These are phyloP conservation scores for Gastrophysa polygoni DNA, from an alignment of 2,888 invertebrate genomes.

Conservation along the genomic window DNA sequence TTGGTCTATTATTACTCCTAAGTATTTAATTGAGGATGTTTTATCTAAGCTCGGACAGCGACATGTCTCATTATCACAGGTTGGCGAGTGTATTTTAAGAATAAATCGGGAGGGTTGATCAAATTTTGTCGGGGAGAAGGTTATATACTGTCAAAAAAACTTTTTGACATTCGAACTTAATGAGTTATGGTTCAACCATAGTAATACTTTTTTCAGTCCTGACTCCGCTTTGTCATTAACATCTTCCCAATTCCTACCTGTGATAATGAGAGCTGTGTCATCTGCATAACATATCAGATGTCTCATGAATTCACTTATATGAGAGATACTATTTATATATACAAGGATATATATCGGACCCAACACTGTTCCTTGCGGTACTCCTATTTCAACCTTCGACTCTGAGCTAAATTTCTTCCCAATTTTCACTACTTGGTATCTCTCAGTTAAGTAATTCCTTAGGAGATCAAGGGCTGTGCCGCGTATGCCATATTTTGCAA, in stretches of 20 bases:
- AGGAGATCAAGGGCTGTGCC: not conserved
- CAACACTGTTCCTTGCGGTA: not conserved
- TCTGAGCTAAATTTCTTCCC: not conserved
- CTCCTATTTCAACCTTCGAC: not conserved
- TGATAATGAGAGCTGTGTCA: not conserved
- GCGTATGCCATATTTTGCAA: not conserved
- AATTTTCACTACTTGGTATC: not conserved
- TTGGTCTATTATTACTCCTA: too few species aligned
- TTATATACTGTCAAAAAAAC: not conserved
- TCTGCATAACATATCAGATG: not conserved
- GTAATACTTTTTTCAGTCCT: not conserved
- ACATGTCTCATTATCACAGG: too few species aligned
- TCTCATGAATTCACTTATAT: not conserved
- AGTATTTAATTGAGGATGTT: not conserved
- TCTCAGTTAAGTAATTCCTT: not conserved
- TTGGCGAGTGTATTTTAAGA: conserved; percentile 1
- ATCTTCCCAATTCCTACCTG: not conserved
- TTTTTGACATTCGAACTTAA: not conserved
- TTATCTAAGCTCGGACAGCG: not conserved
- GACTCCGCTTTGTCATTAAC: not conserved
- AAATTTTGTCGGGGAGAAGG: not conserved
- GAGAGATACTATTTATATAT: not conserved
- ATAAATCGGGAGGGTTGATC: conserved; percentile 1
- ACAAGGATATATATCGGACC: not conserved
- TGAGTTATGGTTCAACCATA: not conserved